Evolutionary conservation across 1,140 invertebrate species (phyloP), one percentile per base, ranked within the genome.

Genomic region (Drosophila gunungcola): DNA sequence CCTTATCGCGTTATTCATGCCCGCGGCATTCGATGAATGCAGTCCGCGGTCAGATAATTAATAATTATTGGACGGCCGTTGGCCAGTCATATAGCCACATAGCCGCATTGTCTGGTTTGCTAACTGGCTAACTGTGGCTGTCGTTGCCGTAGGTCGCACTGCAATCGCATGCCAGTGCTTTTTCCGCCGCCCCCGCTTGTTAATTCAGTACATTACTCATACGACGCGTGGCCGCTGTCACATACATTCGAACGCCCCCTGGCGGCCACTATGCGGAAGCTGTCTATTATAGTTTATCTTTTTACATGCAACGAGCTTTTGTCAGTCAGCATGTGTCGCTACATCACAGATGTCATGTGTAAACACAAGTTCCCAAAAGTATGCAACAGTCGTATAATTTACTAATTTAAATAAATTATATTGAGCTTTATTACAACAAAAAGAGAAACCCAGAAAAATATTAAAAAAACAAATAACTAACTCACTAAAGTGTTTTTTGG

Each of bases 1-100:
- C 21, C 61, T 83, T 79, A 82, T 83, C 80, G 48, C 16, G n/a
- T 54, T 72, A 73, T 62, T 77, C 60, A 80, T 63, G 61, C 48
- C 25, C 10, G 29, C 16, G 52, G 61, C 41, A 73, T 78, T 36
- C 48, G 38, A 52, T 29, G 60, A 64, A 67, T 67, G 64, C 60
- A 34, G n/a, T 27, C 3, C 21, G 36, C 2, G 12, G 21, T 10
- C 38, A 5, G 4, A 3, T 21, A 21, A 21, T 21, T 21, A 21
- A 21, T 1, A 21, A 21, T 21, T 21, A 21, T n/a, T n/a, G n/a
- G n/a, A 13, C 10, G 12, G 21, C 45, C 27, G 57, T 41, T 58
- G 52, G 53, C 13, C 10, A 38, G 53, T 16, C n/a, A n/a, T n/a
- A n/a, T 21, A 21, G 16, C 16, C 16, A 21, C n/a, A 32, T n/a